Conservation (phyloP, 2,888 invertebrate genomes). For the Tribolium freemani region DNA sequence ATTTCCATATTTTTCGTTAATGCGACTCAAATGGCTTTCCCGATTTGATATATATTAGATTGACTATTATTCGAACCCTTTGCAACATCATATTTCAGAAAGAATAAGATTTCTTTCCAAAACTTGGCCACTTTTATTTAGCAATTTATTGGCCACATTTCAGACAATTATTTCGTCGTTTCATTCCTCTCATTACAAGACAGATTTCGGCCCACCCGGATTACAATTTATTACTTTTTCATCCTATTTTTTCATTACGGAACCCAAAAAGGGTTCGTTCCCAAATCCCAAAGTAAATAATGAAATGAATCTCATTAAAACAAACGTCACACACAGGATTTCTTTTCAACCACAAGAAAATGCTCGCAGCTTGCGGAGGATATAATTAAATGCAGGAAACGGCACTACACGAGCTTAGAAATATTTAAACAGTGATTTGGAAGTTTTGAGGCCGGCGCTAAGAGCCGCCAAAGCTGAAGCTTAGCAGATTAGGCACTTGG, state of each 20-base stretch:
- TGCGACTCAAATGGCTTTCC: conserved; percentile 42
- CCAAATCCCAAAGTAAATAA: conserved; percentile 18
- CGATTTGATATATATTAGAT: conserved; percentile 46
- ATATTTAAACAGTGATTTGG: conserved; percentile 18
- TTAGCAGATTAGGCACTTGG: conserved; percentile 9
- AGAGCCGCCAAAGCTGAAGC: conserved; percentile 9
- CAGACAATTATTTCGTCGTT: conserved; percentile 17
- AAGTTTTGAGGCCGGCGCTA: conserved; percentile 1
- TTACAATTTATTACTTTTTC: conserved; percentile 27
- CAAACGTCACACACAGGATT: conserved; percentile 24
- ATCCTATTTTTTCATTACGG: conserved; percentile 16
- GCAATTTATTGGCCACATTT: conserved; percentile 30
- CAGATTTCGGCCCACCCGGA: conserved; percentile 6
- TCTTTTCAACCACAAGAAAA: conserved; percentile 7
- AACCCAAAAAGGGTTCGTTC: conserved; percentile 10
- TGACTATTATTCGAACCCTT: conserved; percentile 41
- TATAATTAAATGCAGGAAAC: conserved; percentile 10
- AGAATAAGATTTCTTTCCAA: conserved; percentile 30
- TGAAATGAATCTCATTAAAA: conserved; percentile 27
- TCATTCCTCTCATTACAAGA: conserved; percentile 8
- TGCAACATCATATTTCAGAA: conserved; percentile 38
- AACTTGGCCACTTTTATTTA: conserved; percentile 34
- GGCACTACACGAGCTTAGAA: conserved; percentile 14
- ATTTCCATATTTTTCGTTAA: conserved; percentile 45
- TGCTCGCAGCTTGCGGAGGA: not conserved